A percentile compares a stretch with the other conserved stretches of the same genome.
These are phyloP conservation scores for Struthidea cinerea DNA, from an alignment of 2,113 vertebrate species.

Conservation along the genomic window DNA sequence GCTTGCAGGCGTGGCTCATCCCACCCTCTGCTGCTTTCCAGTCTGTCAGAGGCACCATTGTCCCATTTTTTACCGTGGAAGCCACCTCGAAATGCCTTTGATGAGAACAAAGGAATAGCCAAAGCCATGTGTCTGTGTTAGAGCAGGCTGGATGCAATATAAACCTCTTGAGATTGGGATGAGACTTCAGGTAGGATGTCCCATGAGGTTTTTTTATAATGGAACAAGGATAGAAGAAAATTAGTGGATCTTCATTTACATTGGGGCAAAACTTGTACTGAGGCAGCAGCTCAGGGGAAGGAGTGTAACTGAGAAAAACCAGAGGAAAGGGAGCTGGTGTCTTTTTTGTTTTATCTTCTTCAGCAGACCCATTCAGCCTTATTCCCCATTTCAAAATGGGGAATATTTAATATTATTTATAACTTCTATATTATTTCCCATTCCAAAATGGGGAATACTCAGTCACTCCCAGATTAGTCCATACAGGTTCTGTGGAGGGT, in stretches of 20 bases:
- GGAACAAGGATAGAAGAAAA: neutral
- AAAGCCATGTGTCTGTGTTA: neutral
- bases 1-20: neutral
- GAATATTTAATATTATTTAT: neutral
- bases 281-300: neutral
- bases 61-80: neutral
- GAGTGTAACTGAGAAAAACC: neutral
- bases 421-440: neutral
- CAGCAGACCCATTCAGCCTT: neutral
- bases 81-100: neutral
- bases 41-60: slow-evolving; percentile 13
- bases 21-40: slow-evolving; percentile 38
- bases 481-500: neutral
- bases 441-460: neutral
- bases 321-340: neutral
- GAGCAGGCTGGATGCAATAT: neutral
- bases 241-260: neutral
- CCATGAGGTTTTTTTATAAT: neutral
- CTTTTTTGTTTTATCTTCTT: neutral
- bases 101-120: neutral
- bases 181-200: neutral
- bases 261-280: neutral
- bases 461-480: neutral
- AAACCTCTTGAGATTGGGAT: neutral
- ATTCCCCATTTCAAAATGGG: neutral